phyloP scores from a whole-genome alignment of 2,113 vertebrate genomes.

The Cygnus atratus region DNA sequence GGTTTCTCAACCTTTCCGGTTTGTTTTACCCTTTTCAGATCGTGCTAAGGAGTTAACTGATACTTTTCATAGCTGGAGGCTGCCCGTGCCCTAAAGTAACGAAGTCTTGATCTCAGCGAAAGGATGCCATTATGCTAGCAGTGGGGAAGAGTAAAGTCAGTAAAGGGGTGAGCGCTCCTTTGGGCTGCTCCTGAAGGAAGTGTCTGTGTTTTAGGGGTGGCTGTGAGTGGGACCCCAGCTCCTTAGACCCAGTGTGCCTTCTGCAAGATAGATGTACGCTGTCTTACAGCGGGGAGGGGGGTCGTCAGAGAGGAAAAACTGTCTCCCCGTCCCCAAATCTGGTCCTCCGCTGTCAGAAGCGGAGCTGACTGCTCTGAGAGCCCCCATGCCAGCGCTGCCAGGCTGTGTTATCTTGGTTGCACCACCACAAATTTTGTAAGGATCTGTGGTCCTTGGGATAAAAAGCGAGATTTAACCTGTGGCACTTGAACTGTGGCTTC shows the following conservation, averaged over 20 bases:
- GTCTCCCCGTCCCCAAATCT: neutral
- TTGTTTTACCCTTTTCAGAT: neutral
- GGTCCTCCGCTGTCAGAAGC: neutral
- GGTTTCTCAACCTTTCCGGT: neutral
- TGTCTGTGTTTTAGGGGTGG: neutral
- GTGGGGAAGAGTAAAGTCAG: neutral
- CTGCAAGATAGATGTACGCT: neutral
- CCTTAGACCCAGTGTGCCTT: neutral
- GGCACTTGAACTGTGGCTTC: neutral
- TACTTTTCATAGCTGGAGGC: neutral
- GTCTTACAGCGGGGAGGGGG: neutral
- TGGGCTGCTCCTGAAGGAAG: neutral
- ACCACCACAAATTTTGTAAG: neutral
- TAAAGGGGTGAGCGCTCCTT: neutral
- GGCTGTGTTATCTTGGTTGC: neutral
- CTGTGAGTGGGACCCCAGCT: neutral
- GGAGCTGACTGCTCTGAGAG: neutral
- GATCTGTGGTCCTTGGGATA: neutral
- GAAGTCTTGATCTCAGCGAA: neutral
- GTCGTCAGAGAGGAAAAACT: neutral
- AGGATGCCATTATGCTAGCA: accelerated
- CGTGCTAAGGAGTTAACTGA: neutral
- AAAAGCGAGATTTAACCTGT: neutral
- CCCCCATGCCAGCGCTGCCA: neutral
- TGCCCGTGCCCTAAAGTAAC: neutral